A percentile compares a stretch with the other conserved stretches of the same genome.
These are phyloP conservation scores for Hirudinaria manillensis DNA, from an alignment of 2,888 invertebrate genomes.

Conservation along the genomic window DNA sequence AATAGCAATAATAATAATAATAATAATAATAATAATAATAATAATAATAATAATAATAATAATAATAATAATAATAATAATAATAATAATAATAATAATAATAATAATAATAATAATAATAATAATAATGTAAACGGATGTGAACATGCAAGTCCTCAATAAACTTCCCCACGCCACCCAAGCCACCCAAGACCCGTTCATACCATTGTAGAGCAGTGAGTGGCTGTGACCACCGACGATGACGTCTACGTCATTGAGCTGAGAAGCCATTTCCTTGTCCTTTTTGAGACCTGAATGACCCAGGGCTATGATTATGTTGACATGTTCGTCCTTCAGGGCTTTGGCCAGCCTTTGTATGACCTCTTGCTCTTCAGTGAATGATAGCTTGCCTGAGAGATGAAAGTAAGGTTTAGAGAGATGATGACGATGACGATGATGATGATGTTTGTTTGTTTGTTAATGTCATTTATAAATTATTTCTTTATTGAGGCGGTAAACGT, in stretches of 20 bases:
- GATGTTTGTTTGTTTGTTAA: no score
- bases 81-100: no score
- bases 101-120: no score
- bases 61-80: no score
- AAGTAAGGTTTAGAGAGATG: no score
- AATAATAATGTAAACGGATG: no score
- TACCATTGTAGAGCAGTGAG: constrained; percentile 75
- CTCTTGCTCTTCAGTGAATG: background rate
- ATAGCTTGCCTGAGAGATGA: background rate
- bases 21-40: no score
- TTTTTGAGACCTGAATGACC: constrained; percentile 78
- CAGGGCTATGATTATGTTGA: constrained; percentile 58
- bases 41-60: no score
- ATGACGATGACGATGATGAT: constrained; percentile 54
- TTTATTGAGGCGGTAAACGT: no score
- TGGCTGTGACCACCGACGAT: constrained; percentile 87
- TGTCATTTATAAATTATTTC: no score
- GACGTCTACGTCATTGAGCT: constrained; percentile 73
- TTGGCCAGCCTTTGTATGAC: background rate
- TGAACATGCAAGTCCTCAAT: no score
- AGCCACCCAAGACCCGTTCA: background rate
- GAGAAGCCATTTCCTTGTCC: constrained; percentile 70
- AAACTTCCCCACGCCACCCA: background rate
- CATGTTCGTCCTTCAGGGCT: background rate
- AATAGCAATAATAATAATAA: no score